phyloP scores from a whole-genome alignment of 2,888 invertebrate genomes.

The Meiosimyza decipiens region DNA sequence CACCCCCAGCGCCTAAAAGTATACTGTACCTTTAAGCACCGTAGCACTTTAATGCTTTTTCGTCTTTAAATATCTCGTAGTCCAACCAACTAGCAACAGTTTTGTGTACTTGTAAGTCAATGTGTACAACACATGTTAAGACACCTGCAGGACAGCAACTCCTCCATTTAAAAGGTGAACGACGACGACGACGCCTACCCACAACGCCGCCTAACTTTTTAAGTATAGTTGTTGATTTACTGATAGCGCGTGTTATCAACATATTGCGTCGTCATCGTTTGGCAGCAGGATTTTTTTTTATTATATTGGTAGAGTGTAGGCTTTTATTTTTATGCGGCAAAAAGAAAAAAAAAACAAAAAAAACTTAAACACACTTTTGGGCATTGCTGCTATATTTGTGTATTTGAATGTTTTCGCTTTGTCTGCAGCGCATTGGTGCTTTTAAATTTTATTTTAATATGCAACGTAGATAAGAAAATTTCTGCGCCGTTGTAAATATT shows the following conservation, averaged over 20 bases:
- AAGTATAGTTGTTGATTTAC: slow-evolving; percentile 24
- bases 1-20: slow-evolving; percentile 5
- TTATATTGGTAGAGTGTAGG: background rate
- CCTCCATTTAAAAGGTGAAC: too few relatives aligned
- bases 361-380: slow-evolving; percentile 24
- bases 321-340: slow-evolving; percentile 1
- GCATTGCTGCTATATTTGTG: background rate
- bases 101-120: background rate
- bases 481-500: background rate
- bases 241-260: slow-evolving; percentile 15
- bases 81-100: too few relatives aligned
- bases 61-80: too few relatives aligned
- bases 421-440: background rate
- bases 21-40: too few relatives aligned
- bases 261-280: background rate
- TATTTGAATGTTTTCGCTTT: background rate
- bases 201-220: too few relatives aligned
- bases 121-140: slow-evolving; percentile 4
- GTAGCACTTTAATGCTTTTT: too few relatives aligned
- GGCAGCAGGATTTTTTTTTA: background rate
- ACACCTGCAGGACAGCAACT: slow-evolving; percentile 17
- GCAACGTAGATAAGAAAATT: slow-evolving; percentile 2
- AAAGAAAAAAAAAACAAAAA: background rate
- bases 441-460: slow-evolving; percentile 5
- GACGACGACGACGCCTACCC: too few relatives aligned